Percentiles rank a stretch among this genome's conserved stretches.
These are phyloP conservation scores for Lophotis ruficrista DNA, from an alignment of 2,113 vertebrate genomes.

Conservation along the genomic window DNA sequence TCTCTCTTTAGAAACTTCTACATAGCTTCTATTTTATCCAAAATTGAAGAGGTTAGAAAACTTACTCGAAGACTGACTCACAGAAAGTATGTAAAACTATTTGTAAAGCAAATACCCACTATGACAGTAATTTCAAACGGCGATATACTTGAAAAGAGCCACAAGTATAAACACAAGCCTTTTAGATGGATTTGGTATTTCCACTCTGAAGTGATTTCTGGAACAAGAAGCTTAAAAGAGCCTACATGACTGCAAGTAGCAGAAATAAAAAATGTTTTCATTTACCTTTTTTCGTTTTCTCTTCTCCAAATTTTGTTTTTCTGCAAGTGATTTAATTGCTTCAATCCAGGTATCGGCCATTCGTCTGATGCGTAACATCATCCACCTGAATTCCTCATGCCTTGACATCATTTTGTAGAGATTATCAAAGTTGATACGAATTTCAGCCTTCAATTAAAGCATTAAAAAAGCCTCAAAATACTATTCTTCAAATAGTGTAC, in stretches of 20 bases:
- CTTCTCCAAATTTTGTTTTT: conserved; percentile 90
- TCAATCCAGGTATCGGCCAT: conserved; percentile 96
- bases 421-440: conserved; percentile 89
- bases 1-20: neutral
- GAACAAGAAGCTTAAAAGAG: neutral
- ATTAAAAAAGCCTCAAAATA: neutral
- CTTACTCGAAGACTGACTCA: neutral
- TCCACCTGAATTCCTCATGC: conserved; percentile 97
- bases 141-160: neutral
- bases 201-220: neutral
- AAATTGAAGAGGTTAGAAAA: neutral
- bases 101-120: neutral
- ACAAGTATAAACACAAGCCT: neutral
- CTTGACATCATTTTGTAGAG: conserved; percentile 93
- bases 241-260: neutral
- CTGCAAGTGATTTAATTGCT: conserved; percentile 89
- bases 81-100: accelerated
- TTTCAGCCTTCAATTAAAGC: conserved; percentile 82
- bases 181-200: neutral
- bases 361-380: conserved; percentile 93
- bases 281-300: conserved; percentile 92
- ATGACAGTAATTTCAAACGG: neutral
- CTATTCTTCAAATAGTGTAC: neutral
- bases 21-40: neutral
- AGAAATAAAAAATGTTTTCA: neutral